phyloP scores from a whole-genome alignment of 2,113 vertebrate species.

The Pagrus major region DNA sequence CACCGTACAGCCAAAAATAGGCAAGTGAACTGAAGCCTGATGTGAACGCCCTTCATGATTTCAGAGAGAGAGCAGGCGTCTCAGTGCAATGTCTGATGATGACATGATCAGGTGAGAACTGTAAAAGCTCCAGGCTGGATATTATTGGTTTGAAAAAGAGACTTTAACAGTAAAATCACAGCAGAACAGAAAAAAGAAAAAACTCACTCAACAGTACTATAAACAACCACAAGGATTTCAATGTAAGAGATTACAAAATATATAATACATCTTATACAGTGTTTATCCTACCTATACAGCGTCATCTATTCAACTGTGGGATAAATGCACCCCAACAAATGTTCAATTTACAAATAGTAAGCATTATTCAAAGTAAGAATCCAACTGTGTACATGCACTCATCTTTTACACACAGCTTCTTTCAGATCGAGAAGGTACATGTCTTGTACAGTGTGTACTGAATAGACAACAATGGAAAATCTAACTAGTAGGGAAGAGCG shows the following conservation, averaged over 20 bases:
- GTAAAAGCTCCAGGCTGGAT: constrained; percentile 19
- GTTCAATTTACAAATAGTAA: constrained; percentile 61
- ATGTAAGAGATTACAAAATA: constrained; percentile 67
- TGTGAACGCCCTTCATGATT: constrained; percentile 41
- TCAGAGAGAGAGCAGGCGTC: constrained; percentile 6
- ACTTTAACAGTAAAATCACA: constrained; percentile 45
- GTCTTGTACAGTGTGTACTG: constrained; percentile 11
- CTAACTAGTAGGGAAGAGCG: too few species aligned
- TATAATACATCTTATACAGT: constrained; percentile 66
- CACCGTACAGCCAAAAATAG: constrained; percentile 45
- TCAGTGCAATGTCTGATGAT: constrained; percentile 20
- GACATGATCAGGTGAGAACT: neutral
- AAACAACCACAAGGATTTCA: constrained; percentile 66
- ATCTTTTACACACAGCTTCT: constrained; percentile 22
- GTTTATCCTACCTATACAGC: constrained; percentile 42
- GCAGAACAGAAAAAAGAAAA: constrained; percentile 52
- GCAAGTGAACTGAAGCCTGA: constrained; percentile 41
- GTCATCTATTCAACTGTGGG: constrained; percentile 12
- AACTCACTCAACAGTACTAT: constrained; percentile 61
- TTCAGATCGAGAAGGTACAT: constrained; percentile 12
- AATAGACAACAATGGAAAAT: constrained; percentile 46
- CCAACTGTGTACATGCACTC: constrained; percentile 42
- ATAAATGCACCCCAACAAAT: constrained; percentile 37
- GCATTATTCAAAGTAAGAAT: constrained; percentile 49
- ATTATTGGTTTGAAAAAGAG: constrained; percentile 38